These are phyloP conservation scores for Acanthaster planci DNA, from an alignment of 35 echinoderm and acorn worm genomes.

Conservation along the genomic window DNA sequence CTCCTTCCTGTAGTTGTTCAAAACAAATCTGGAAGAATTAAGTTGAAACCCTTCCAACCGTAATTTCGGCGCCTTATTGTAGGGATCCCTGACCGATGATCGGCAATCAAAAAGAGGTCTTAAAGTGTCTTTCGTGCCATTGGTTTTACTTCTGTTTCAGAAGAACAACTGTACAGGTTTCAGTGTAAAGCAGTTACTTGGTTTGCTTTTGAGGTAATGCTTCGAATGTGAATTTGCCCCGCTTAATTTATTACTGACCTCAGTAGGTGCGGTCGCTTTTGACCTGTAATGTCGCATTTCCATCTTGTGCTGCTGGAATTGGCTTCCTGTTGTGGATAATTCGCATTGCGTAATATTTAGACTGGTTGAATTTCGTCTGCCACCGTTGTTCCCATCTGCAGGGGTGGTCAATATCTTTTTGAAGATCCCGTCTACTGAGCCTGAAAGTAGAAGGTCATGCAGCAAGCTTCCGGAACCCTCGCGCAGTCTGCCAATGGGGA, in stretches of 20 bases:
- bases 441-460: too few relatives aligned
- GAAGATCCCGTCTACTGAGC: not conserved
- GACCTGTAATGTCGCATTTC: not conserved
- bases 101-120: constrained; percentile 6
- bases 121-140: not conserved
- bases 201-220: constrained; percentile 7
- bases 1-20: not conserved
- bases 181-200: not conserved
- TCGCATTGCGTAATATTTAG: constrained; percentile 43
- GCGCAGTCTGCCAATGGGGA: too few relatives aligned
- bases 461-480: too few relatives aligned
- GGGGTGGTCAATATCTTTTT: constrained; percentile 15
- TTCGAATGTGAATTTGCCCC: not conserved
- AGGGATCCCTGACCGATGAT: constrained; percentile 17
- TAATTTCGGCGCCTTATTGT: not conserved
- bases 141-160: not conserved
- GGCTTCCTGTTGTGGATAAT: constrained; percentile 12
- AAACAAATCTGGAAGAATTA: not conserved
- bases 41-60: not conserved
- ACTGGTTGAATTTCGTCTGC: constrained; percentile 17
- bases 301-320: not conserved
- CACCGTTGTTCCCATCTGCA: not conserved
- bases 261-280: not conserved
- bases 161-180: constrained; percentile 13
- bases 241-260: not conserved